These are phyloP conservation scores for Hippopotamus amphibius DNA, from an alignment of 2,113 vertebrate genomes.

Conservation along the genomic window DNA sequence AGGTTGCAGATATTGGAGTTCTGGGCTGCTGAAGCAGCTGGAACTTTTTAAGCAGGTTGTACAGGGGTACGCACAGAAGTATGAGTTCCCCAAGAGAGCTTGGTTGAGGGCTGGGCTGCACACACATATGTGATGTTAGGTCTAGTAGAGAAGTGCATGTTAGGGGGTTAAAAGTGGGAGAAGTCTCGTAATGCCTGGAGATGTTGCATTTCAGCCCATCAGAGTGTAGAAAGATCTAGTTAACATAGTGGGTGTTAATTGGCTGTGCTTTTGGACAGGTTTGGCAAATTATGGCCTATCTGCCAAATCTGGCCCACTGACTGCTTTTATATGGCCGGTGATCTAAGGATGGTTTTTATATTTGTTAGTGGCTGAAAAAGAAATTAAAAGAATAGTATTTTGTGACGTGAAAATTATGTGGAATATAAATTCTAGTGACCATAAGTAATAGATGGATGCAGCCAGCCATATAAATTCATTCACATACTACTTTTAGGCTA, in stretches of 20 bases:
- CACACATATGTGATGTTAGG: background rate
- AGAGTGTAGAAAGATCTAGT: background rate
- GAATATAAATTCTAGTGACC: conserved; percentile 8
- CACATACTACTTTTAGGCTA: background rate
- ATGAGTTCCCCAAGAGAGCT: background rate
- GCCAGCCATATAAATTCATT: background rate
- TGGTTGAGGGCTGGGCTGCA: background rate
- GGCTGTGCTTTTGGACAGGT: background rate
- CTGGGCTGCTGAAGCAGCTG: background rate
- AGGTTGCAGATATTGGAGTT: background rate
- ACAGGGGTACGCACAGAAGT: background rate
- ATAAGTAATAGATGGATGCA: background rate
- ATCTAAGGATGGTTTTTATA: background rate
- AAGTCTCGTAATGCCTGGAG: background rate
- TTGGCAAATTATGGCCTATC: background rate
- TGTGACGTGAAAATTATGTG: background rate
- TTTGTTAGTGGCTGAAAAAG: background rate
- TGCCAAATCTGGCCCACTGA: background rate
- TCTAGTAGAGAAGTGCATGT: background rate
- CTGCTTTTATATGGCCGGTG: background rate
- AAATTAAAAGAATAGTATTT: background rate
- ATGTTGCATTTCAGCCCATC: background rate
- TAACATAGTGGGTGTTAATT: background rate
- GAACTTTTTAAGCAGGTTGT: background rate
- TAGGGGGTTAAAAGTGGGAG: background rate